Percentiles rank a stretch among this genome's conserved stretches.
These are phyloP conservation scores for Euspilapteryx auroguttella DNA, from an alignment of 2,888 invertebrate genomes.

Conservation along the genomic window DNA sequence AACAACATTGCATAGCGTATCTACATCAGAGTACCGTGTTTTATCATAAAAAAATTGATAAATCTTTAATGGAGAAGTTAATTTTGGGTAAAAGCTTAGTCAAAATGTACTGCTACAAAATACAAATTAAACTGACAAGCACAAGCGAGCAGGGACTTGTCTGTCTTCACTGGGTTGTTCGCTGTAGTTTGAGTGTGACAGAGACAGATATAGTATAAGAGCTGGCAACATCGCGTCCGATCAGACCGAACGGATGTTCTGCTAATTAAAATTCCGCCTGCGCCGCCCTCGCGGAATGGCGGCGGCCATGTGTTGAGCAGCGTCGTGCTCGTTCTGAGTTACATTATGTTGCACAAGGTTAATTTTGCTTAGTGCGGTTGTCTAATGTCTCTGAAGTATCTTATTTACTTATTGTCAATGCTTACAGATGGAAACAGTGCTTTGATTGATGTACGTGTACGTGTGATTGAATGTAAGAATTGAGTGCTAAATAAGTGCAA, in stretches of 20 bases:
- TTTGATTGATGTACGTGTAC: constrained; percentile 22
- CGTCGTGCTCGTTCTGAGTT: constrained; percentile 47
- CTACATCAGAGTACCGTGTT: too few species aligned
- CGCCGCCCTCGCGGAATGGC: constrained; percentile 61
- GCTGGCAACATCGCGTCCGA: constrained; percentile 49
- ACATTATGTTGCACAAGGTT: constrained; percentile 56
- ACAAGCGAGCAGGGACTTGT: too few species aligned
- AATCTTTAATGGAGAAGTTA: too few species aligned
- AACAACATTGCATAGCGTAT: too few species aligned
- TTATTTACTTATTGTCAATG: constrained; percentile 21
- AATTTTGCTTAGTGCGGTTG: constrained; percentile 33
- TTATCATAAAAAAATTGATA: too few species aligned
- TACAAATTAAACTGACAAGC: too few species aligned
- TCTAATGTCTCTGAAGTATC: constrained; percentile 5
- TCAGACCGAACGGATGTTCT: constrained; percentile 58
- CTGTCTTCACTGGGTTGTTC: too few species aligned
- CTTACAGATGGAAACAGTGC: neutral
- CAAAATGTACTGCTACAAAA: too few species aligned
- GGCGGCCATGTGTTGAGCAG: constrained; percentile 54
- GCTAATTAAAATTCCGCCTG: constrained; percentile 63
- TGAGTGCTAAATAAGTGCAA: constrained; percentile 19
- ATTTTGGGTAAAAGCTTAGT: too few species aligned
- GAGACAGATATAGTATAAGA: constrained; percentile 28
- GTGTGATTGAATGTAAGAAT: constrained; percentile 32
- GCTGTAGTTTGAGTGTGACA: too few species aligned